A percentile compares a stretch with the other conserved stretches of the same genome.
phyloP scores from a whole-genome alignment of 2,888 invertebrate species.

The Eristalis arbustorum region DNA sequence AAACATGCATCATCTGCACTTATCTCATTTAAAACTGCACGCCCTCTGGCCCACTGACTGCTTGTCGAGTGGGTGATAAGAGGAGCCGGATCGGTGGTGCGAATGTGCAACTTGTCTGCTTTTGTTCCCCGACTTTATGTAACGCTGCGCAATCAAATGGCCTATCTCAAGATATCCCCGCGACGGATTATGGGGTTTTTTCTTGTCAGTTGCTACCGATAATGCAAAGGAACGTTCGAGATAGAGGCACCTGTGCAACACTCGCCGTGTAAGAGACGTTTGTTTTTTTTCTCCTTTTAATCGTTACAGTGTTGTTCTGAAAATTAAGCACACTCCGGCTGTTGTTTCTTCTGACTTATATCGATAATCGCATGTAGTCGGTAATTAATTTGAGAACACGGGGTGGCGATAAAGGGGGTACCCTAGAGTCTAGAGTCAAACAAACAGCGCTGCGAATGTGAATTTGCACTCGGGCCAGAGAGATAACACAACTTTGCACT shows the following conservation, averaged over 20 bases:
- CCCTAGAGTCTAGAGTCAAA: too few relatives aligned
- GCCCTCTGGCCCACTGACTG: background rate
- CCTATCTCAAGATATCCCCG: background rate
- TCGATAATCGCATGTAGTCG: conserved; percentile 17
- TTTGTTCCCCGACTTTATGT: background rate
- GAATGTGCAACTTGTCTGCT: background rate
- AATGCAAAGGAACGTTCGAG: background rate
- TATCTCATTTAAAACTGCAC: background rate
- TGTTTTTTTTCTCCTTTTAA: background rate
- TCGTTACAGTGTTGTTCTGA: background rate
- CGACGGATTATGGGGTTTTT: background rate
- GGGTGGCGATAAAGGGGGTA: background rate
- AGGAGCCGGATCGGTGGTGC: background rate
- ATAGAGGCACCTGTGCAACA: conserved; percentile 31
- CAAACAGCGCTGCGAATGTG: conserved; percentile 1
- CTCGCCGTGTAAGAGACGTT: conserved; percentile 51
- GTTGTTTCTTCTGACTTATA: background rate
- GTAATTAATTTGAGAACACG: conserved; percentile 14
- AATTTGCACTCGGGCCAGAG: conserved; percentile 10
- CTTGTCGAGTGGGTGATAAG: background rate
- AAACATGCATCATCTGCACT: background rate
- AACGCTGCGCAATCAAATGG: background rate
- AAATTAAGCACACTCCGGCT: background rate
- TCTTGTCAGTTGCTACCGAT: background rate
- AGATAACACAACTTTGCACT: conserved; percentile 12